These are phyloP conservation scores for Paramormyrops hopkinsi DNA, from an alignment of 2,797 vertebrate genomes.

Conservation along the genomic window DNA sequence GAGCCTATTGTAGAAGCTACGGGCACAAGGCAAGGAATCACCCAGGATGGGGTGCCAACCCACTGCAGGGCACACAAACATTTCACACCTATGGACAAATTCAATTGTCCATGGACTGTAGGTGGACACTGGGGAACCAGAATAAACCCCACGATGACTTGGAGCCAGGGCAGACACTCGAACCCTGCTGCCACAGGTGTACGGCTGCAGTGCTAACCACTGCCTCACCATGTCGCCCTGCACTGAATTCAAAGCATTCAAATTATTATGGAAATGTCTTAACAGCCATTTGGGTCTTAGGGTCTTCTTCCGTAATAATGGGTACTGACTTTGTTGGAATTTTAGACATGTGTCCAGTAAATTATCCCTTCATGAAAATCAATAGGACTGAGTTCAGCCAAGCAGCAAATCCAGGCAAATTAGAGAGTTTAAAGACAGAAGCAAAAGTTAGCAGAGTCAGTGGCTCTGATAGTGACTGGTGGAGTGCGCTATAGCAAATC, in stretches of 20 bases:
- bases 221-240: neutral
- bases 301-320: neutral
- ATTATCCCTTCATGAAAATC: constrained; percentile 34
- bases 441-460: neutral
- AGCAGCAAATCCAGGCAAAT: constrained; percentile 40
- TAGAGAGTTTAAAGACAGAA: constrained; percentile 31
- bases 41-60: neutral
- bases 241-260: neutral
- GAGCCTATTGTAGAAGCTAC: neutral
- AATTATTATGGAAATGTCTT: neutral
- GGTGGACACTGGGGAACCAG: neutral
- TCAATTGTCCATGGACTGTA: neutral
- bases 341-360: constrained; percentile 13
- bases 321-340: neutral
- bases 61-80: neutral
- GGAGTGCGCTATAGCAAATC: neutral
- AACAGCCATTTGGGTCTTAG: neutral
- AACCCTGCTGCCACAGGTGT: neutral
- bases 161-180: neutral
- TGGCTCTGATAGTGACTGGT: neutral
- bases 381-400: constrained; percentile 27
- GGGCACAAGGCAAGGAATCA: neutral
- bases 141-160: neutral
- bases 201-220: neutral
- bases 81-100: neutral